Conservation (phyloP, 1,140 invertebrate species). For the Acyrthosiphon pisum region DNA sequence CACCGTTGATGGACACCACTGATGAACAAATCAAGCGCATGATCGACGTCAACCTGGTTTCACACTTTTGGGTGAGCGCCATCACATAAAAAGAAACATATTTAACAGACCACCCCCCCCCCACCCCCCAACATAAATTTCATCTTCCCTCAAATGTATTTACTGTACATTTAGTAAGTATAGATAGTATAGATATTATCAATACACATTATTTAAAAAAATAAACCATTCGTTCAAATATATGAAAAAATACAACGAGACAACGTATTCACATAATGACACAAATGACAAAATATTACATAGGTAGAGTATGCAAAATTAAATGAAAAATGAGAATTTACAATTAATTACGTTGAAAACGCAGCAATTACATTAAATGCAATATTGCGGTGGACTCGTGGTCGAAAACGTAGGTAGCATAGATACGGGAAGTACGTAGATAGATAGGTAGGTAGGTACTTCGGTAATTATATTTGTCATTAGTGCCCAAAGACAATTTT, state of each 20-base stretch:
- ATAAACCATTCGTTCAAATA: background rate
- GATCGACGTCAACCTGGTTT: constrained; percentile 61
- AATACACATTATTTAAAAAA: too few relatives aligned
- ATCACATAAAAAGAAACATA: too few relatives aligned
- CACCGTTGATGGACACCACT: constrained; percentile 57
- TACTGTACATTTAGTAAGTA: too few relatives aligned
- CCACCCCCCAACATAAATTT: too few relatives aligned
- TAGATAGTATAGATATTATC: too few relatives aligned
- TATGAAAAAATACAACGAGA: background rate
- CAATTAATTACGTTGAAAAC: constrained; percentile 13
- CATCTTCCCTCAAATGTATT: too few relatives aligned
- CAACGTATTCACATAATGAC: background rate
- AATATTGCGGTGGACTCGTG: background rate
- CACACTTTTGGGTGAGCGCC: constrained; percentile 62
- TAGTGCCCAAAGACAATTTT: background rate
- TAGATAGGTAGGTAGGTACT: background rate
- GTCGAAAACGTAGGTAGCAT: background rate
- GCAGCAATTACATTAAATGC: constrained; percentile 20
- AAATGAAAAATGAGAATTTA: background rate
- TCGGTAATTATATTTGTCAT: constrained; percentile 16
- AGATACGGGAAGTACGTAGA: too few relatives aligned
- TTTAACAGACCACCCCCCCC: too few relatives aligned
- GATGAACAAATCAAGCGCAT: constrained; percentile 58
- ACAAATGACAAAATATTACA: too few relatives aligned
- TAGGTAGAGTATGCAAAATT: background rate